Base-by-base conservation (phyloP, 2,113 vertebrate genomes). In the Apteryx owenii region DNA sequence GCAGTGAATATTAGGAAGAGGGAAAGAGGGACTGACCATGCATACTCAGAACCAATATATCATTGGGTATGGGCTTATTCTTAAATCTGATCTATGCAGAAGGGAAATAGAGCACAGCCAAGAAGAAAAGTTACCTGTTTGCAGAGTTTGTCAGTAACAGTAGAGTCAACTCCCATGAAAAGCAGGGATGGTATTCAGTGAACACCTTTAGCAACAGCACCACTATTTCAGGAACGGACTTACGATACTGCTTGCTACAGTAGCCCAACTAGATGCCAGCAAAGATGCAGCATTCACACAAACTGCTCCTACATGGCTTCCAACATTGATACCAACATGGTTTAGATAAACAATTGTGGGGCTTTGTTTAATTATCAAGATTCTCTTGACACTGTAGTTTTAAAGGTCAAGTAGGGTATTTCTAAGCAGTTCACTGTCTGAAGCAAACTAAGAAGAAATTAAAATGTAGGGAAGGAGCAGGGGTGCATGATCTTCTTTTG, bases 341-440 rank as follows among this genome's bases (percentile, higher is more conserved):
- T 95, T 91, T 51, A 73, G 51, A 84, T 36, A 95, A 91, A 78
- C 62, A 96, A 86, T 29, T 73, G 29, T 23, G 46, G 56, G 33
- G 61, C 36, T 95, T 85, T 88, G 33, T 70, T 68, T 81, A 80
- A 77, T 80, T 77, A 84, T 36, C 58, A 42, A 68, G 58, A 93
- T n/a, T 78, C 62, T 77, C 77, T 58, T 56, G 56, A 68, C 80
- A 88, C 23, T 48, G 25, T 84, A 90, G 64, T 90, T 96, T 91
- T 90, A 92, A 95, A 96, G 86, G 85, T 95, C 90, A 96, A 96
- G 81, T n/a, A 61, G 56, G 42, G 53, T 88, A 36, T 85, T 91
- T 88, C 68, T 65, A 87, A 93, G 77, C 69, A 78, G 64, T 31
- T 50, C 29, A 76, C 29, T 44, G 64, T 92, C 97, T 93, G 61